phyloP scores from a whole-genome alignment of 2,113 vertebrate genomes.

The Xenus cinereus region DNA sequence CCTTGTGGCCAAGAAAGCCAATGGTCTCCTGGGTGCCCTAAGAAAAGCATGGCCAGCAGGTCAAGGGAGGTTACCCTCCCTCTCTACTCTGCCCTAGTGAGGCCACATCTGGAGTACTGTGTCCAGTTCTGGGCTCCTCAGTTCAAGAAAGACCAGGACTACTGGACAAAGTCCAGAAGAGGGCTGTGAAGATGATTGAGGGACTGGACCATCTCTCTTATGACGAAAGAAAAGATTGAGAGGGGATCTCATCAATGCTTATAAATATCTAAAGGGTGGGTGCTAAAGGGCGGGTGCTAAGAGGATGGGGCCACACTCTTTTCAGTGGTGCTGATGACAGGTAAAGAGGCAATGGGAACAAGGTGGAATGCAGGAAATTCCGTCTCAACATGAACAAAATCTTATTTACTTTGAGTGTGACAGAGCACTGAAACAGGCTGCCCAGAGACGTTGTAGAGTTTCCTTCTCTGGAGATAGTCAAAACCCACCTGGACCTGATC shows the following conservation, averaged over 20 bases:
- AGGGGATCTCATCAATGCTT: background rate
- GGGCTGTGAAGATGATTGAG: background rate
- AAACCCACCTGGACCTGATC: background rate
- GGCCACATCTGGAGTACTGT: background rate
- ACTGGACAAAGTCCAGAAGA: background rate
- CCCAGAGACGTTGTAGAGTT: background rate
- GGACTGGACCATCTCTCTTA: background rate
- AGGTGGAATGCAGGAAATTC: background rate
- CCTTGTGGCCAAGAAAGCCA: too few species aligned
- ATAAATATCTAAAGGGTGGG: background rate
- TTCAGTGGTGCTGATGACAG: background rate
- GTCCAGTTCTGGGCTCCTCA: background rate
- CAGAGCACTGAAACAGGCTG: background rate
- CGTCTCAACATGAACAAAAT: background rate
- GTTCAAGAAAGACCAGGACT: background rate
- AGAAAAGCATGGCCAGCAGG: too few species aligned
- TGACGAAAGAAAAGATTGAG: background rate
- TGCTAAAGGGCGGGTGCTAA: background rate
- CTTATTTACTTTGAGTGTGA: background rate
- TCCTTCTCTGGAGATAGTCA: background rate
- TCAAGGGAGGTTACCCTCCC: background rate
- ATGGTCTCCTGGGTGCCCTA: too few species aligned
- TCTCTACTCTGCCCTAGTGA: background rate
- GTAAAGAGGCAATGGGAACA: background rate
- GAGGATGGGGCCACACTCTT: background rate